Evolutionary conservation across 2,888 invertebrate genomes (phyloP).

Genomic region (Andrena hattorfiana): DNA sequence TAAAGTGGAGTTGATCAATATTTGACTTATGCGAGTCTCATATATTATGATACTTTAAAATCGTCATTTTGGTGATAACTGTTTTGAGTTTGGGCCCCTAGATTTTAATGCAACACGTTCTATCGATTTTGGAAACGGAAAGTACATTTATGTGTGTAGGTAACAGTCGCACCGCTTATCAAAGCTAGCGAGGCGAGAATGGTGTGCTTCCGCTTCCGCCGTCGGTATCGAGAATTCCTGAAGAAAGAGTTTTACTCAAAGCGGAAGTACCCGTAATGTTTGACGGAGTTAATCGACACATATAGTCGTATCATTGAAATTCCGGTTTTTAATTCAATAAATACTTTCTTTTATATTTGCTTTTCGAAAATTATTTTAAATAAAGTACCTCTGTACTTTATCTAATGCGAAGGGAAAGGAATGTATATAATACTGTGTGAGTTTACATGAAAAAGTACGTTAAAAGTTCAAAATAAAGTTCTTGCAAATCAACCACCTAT

Average conservation of each 20-base stretch:
- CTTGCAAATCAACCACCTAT: too few relatives aligned
- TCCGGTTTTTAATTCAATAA: background rate
- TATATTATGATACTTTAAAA: background rate
- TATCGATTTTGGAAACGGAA: conserved; percentile 59
- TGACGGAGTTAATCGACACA: conserved; percentile 50
- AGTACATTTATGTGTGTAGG: conserved; percentile 58
- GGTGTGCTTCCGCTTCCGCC: conserved; percentile 70
- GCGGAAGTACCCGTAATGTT: conserved; percentile 41
- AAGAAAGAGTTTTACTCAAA: conserved; percentile 65
- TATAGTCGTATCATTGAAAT: conserved; percentile 19
- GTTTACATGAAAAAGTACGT: too few relatives aligned
- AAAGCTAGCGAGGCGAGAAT: conserved; percentile 69
- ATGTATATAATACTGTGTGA: background rate
- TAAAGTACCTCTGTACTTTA: background rate
- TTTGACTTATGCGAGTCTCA: too few relatives aligned
- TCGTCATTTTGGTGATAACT: background rate
- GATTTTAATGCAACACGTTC: conserved; percentile 14
- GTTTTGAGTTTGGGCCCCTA: background rate
- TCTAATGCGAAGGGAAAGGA: background rate
- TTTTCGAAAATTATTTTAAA: background rate
- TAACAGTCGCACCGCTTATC: conserved; percentile 63
- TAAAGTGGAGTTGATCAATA: too few relatives aligned
- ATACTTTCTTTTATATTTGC: background rate
- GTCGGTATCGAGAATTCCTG: conserved; percentile 66
- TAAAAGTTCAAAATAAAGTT: too few relatives aligned